Evolutionary conservation across 2,113 vertebrate species (phyloP).

Genomic region (Trematocara zebra): DNA sequence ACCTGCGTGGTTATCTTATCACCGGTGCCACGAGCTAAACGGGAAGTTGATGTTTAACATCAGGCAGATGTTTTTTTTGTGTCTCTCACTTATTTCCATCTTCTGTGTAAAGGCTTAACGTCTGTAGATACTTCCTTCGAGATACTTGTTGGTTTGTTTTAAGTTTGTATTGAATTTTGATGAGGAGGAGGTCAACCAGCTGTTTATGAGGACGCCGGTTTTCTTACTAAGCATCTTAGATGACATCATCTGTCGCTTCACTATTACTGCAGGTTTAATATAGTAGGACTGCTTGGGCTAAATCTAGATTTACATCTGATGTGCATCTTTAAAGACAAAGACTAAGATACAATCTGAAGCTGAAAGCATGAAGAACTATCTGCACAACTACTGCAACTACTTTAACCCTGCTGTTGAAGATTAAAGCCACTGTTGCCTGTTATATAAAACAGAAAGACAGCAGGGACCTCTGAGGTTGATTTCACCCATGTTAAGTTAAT

Average conservation of each 20-base stretch:
- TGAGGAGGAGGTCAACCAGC: neutral
- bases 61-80: neutral
- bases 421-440: neutral
- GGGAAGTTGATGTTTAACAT: neutral
- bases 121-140: neutral
- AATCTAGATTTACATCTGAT: neutral
- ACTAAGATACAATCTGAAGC: neutral
- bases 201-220: neutral
- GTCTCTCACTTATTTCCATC: neutral
- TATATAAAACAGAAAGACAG: neutral
- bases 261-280: neutral
- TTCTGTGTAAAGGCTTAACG: neutral
- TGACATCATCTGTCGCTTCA: neutral
- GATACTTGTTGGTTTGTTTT: neutral
- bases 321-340: neutral
- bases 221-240: neutral
- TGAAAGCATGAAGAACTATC: neutral
- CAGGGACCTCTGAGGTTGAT: neutral
- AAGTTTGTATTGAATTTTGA: neutral
- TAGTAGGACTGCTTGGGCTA: neutral
- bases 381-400: neutral
- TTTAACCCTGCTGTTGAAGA: neutral
- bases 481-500: neutral
- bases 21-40: neutral
- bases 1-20: conserved; percentile 51